phyloP scores from a whole-genome alignment of 2,797 vertebrate species.

The Sebastes trivittatus region DNA sequence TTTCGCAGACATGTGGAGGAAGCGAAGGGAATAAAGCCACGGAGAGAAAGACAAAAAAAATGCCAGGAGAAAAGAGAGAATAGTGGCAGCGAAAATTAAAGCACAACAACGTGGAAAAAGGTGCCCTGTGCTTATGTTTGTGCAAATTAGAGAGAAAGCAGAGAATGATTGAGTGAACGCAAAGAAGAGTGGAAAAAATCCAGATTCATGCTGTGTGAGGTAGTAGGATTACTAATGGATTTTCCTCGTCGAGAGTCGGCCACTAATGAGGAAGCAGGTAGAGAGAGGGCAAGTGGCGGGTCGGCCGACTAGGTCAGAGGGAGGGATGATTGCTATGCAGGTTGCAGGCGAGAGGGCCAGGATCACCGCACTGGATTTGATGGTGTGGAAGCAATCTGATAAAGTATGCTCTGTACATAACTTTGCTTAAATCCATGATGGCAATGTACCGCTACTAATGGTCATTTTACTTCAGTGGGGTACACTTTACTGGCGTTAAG shows the following conservation, averaged over 20 bases:
- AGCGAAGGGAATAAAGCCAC: conserved; percentile 10
- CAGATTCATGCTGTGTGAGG: conserved; percentile 33
- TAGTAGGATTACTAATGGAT: conserved; percentile 66
- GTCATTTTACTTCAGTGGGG: conserved; percentile 29
- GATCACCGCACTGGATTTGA: conserved; percentile 62
- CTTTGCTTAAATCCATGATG: conserved; percentile 39
- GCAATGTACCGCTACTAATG: conserved; percentile 32
- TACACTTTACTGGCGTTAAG: background rate
- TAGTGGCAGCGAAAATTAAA: conserved; percentile 39
- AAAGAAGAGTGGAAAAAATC: conserved; percentile 14
- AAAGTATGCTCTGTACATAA: conserved; percentile 57
- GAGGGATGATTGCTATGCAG: conserved; percentile 74
- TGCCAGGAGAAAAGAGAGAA: conserved; percentile 24
- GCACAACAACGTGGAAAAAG: conserved; percentile 16
- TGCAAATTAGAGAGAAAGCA: conserved; percentile 35
- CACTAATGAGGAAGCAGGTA: conserved; percentile 75
- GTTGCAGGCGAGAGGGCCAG: conserved; percentile 56
- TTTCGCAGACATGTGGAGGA: conserved; percentile 54
- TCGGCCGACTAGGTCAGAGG: conserved; percentile 57
- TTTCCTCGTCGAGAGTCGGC: conserved; percentile 54
- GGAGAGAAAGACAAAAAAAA: conserved; percentile 31
- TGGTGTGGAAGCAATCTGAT: conserved; percentile 66
- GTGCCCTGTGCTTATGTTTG: background rate
- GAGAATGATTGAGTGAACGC: conserved; percentile 7
- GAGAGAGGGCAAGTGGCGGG: conserved; percentile 60